Percentiles rank a stretch among this genome's conserved stretches.
These are phyloP conservation scores for Orthosia gothica DNA, from an alignment of 2,888 invertebrate species.

Conservation along the genomic window DNA sequence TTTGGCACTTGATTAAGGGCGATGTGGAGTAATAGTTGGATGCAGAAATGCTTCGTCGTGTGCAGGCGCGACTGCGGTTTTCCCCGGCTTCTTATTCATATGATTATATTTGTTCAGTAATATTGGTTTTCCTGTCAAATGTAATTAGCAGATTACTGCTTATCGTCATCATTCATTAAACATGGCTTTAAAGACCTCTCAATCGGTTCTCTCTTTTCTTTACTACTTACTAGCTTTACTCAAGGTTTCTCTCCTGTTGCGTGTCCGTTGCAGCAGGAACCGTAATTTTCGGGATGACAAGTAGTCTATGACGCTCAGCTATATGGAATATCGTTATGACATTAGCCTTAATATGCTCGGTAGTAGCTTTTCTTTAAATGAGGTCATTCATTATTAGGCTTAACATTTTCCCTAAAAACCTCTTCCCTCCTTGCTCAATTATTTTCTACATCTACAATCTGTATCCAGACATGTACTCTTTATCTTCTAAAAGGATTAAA, in stretches of 20 bases:
- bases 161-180: not conserved
- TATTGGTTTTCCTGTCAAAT: constrained; percentile 12
- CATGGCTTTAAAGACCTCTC: too few relatives aligned
- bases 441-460: constrained; percentile 4
- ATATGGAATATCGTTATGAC: too few relatives aligned
- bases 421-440: not conserved
- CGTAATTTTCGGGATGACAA: too few relatives aligned
- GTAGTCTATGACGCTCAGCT: too few relatives aligned
- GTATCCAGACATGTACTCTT: not conserved
- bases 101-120: not conserved
- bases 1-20: not conserved
- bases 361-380: too few relatives aligned
- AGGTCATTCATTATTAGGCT: too few relatives aligned
- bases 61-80: not conserved
- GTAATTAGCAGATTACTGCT: not conserved
- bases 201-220: too few relatives aligned
- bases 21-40: not conserved
- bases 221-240: too few relatives aligned
- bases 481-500: constrained; percentile 15
- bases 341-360: too few relatives aligned
- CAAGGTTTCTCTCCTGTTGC: too few relatives aligned
- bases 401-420: not conserved
- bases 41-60: not conserved
- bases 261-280: too few relatives aligned
- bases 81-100: not conserved